Evolutionary conservation across 2,888 invertebrate genomes (phyloP), one percentile per base, ranked within the genome.

Genomic region (Ichneumon xanthorius): DNA sequence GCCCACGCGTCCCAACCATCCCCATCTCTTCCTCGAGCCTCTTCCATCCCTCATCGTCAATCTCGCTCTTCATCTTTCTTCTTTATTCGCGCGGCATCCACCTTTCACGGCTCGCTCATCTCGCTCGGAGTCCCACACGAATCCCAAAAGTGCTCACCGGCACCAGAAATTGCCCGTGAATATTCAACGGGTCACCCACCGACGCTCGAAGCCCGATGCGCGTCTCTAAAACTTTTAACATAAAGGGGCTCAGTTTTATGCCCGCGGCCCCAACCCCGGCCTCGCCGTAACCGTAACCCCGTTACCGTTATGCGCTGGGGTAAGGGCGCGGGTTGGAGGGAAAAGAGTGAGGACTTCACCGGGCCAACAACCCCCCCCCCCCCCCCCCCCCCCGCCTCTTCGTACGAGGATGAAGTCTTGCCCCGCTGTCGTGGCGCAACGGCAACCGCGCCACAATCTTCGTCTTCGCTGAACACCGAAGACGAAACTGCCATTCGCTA

Each of bases 151-250:
- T 37, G 33, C 65, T 40, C 67, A 65, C 72, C 0, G 22, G 50
- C n/a, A 22, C 75, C 75, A n/a, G 85, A 86, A 87, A 87, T 87
- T 78, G 82, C 85, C 50, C 80, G 85, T 81, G 87, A 87, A 87
- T 87, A 87, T 87, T 85, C 87, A 87, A 81, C 77, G 85, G 76
- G 81, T 82, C 58, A 72, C 85, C 76, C 85, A 67, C 72, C 76
- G 84, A 80, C 77, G 68, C 85, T 79, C 78, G 81, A 80, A 58
- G 30, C 53, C 30, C 75, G 50, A 81, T 80, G 67, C 80, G 76
- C 63, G 76, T 80, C 80, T 86, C 84, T 85, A 83, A 86, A 86
- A 82, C 87, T 88, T 86, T 87, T 83, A 87, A 85, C 87, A 87
- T 87, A 86, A 86, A 88, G 82, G 84, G 79, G 82, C 84, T 84